These are phyloP conservation scores for Merops nubicus DNA, from an alignment of 2,113 vertebrate species.

Conservation along the genomic window DNA sequence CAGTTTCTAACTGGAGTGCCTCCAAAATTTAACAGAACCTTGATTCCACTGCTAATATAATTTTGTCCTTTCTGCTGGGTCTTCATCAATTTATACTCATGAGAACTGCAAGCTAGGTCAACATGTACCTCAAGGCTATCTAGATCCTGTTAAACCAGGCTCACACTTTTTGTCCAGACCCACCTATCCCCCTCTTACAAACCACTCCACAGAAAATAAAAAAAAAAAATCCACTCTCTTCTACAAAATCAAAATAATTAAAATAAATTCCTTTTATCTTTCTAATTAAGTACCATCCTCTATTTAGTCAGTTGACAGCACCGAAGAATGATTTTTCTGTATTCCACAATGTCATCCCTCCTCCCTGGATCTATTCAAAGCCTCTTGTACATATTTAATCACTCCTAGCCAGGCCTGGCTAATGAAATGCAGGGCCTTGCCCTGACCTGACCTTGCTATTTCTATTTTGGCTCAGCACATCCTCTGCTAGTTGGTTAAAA, in stretches of 20 bases:
- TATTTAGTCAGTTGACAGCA: constrained; percentile 61
- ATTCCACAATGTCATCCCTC: constrained; percentile 60
- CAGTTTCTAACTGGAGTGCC: background rate
- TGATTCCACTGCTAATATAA: background rate
- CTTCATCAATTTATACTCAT: background rate
- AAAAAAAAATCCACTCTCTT: background rate
- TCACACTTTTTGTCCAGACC: background rate
- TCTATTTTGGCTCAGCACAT: constrained; percentile 77
- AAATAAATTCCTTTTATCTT: constrained; percentile 71
- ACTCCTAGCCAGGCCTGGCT: constrained; percentile 69
- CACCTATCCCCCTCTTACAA: background rate
- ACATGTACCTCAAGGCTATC: background rate
- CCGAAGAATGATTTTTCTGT: constrained; percentile 77
- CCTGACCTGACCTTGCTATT: constrained; percentile 79
- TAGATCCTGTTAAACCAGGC: constrained; percentile 2
- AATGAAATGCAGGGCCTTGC: constrained; percentile 79
- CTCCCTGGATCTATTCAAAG: constrained; percentile 73
- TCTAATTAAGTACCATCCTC: constrained; percentile 65
- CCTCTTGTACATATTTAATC: constrained; percentile 76
- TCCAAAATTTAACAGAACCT: background rate
- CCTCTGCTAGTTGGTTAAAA: constrained; percentile 71
- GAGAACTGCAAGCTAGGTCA: background rate
- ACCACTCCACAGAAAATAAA: constrained; percentile 4
- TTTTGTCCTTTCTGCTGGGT: background rate
- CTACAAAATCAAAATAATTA: constrained; percentile 72